Conservation (phyloP, 1,140 invertebrate species). For the Ganaspis sp. region DNA sequence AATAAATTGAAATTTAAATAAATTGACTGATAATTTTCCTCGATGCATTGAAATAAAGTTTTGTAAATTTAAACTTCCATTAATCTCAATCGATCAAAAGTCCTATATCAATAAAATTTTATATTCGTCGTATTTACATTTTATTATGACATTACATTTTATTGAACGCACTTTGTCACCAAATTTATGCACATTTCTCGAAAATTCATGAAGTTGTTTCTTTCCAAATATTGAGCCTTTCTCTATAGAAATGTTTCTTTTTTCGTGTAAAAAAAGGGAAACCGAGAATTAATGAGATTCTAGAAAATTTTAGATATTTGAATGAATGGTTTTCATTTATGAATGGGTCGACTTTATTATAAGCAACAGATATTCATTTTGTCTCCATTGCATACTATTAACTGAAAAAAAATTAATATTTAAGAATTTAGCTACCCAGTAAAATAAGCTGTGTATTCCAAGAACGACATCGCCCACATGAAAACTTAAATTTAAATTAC, state of each 20-base stretch:
- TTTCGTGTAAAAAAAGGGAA: background rate
- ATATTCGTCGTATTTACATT: no score
- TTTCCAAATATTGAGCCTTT: no score
- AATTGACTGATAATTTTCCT: no score
- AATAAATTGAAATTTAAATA: no score
- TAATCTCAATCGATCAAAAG: background rate
- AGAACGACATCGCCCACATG: background rate
- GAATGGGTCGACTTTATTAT: background rate
- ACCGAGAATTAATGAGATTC: background rate
- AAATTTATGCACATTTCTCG: no score
- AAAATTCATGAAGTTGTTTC: no score
- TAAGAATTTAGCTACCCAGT: background rate
- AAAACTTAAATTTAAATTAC: background rate
- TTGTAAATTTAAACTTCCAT: no score
- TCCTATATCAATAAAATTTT: no score
- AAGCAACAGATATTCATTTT: background rate
- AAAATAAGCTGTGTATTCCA: background rate
- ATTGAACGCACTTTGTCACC: no score
- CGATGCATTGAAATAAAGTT: no score
- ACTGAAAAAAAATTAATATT: background rate
- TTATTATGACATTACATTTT: no score
- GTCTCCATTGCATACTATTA: background rate
- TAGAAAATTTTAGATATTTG: background rate
- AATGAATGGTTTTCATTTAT: background rate
- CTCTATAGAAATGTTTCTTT: background rate